A percentile compares a stretch with the other conserved stretches of the same genome.
Conservation (phyloP, 2,888 invertebrate genomes). For the Phragmatobia fuliginosa region DNA sequence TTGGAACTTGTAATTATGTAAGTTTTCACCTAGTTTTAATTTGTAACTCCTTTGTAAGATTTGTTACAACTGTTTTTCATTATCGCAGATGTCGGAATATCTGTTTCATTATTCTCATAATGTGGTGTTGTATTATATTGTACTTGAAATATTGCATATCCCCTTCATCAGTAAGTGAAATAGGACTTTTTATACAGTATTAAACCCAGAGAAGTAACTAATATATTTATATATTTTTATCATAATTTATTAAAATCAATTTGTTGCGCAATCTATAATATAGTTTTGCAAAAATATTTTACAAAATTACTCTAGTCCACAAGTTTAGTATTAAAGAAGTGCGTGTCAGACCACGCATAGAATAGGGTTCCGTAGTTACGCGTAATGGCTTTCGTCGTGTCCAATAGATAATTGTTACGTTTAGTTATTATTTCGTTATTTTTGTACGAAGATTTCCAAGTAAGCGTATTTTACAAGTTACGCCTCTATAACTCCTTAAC, state of each 20-base stretch:
- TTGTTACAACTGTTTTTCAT: slow-evolving; percentile 23
- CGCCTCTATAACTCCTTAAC: too few relatives aligned
- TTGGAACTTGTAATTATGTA: too few relatives aligned
- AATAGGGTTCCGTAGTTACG: too few relatives aligned
- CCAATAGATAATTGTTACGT: too few relatives aligned
- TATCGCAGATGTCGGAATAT: slow-evolving; percentile 16
- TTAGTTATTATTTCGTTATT: too few relatives aligned
- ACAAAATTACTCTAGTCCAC: slow-evolving; percentile 41
- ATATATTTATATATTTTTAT: slow-evolving; percentile 51
- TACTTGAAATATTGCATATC: slow-evolving; percentile 23
- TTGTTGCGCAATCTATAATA: slow-evolving; percentile 30
- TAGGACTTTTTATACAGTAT: slow-evolving; percentile 27
- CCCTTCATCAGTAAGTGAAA: slow-evolving; percentile 22
- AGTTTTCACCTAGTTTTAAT: slow-evolving; percentile 77
- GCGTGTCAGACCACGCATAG: too few relatives aligned
- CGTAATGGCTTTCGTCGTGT: too few relatives aligned
- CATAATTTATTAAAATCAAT: slow-evolving; percentile 29
- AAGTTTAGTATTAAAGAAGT: slow-evolving; percentile 16
- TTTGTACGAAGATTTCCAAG: too few relatives aligned
- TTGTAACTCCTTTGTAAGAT: slow-evolving; percentile 13
- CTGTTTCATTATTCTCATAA: background rate
- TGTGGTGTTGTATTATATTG: background rate
- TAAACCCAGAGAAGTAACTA: slow-evolving; percentile 36
- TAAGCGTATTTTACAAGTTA: too few relatives aligned
- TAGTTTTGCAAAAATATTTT: too few relatives aligned